Percentiles rank a stretch among this genome's conserved stretches.
These are phyloP conservation scores for Phalera bucephala DNA, from an alignment of 2,888 invertebrate genomes.

Conservation along the genomic window DNA sequence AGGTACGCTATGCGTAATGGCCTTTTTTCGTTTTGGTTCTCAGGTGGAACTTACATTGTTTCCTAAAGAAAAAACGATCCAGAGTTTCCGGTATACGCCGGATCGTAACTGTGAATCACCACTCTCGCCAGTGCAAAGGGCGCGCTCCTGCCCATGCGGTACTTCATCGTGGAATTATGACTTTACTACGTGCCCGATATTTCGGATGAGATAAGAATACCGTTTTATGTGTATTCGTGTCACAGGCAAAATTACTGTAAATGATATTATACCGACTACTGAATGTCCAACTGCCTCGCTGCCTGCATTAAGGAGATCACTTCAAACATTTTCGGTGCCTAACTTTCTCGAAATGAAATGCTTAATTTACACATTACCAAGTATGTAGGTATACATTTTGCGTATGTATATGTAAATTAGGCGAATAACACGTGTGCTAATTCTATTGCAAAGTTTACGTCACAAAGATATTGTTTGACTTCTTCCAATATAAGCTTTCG, in stretches of 20 bases:
- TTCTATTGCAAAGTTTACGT: not conserved
- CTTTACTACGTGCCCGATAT: slow-evolving; percentile 76
- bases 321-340: slow-evolving; percentile 17
- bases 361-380: slow-evolving; percentile 10
- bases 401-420: slow-evolving; percentile 8
- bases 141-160: slow-evolving; percentile 64
- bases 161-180: slow-evolving; percentile 75
- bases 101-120: slow-evolving; percentile 70
- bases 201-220: slow-evolving; percentile 72
- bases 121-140: slow-evolving; percentile 57
- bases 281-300: slow-evolving; percentile 30
- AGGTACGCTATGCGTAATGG: slow-evolving; percentile 45
- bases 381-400: slow-evolving; percentile 6
- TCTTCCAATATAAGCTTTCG: too few relatives aligned
- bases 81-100: slow-evolving; percentile 32
- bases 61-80: slow-evolving; percentile 38
- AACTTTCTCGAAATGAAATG: slow-evolving; percentile 25
- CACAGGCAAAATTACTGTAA: slow-evolving; percentile 58
- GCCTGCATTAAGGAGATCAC: slow-evolving; percentile 21
- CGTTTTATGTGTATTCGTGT: slow-evolving; percentile 63
- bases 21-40: slow-evolving; percentile 51
- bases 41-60: slow-evolving; percentile 47
- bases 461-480: too few relatives aligned
- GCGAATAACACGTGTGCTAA: slow-evolving; percentile 2
- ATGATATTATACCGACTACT: slow-evolving; percentile 23